Conservation (phyloP, 2,888 invertebrate genomes). For the Plebejus argus region DNA sequence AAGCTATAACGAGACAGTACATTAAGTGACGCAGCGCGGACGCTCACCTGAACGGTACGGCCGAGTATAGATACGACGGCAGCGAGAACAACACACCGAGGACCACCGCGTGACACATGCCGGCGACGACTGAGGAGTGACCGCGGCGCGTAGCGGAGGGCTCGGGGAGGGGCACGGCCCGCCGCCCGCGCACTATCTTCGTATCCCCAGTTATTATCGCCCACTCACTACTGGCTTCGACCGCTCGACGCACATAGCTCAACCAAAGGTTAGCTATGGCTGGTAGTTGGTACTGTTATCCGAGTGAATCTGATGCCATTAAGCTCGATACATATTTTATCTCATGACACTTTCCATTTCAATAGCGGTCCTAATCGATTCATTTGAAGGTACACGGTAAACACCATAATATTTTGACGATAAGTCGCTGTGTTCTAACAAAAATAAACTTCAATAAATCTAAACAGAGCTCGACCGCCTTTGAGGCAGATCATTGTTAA, state of each 20-base stretch:
- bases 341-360: constrained; percentile 7
- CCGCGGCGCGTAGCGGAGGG: constrained; percentile 5
- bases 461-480: background rate
- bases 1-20: constrained; percentile 17
- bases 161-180: constrained; percentile 33
- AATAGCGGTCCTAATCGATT: background rate
- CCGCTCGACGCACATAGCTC: background rate
- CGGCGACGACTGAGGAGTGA: constrained; percentile 48
- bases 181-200: constrained; percentile 30
- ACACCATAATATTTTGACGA: too few relatives aligned
- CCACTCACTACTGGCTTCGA: constrained; percentile 24
- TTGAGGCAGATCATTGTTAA: background rate
- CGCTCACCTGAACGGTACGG: constrained; percentile 73
- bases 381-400: background rate
- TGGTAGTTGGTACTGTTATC: constrained; percentile 1
- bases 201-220: constrained; percentile 13
- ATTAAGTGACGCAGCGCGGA: constrained; percentile 33
- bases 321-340: constrained; percentile 12
- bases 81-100: constrained; percentile 72
- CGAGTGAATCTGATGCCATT: constrained; percentile 26
- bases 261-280: constrained; percentile 24
- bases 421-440: too few relatives aligned
- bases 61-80: constrained; percentile 71
- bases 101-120: constrained; percentile 73
- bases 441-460: background rate